Conservation (phyloP, 2,888 invertebrate genomes). For the Parnassius apollo region DNA sequence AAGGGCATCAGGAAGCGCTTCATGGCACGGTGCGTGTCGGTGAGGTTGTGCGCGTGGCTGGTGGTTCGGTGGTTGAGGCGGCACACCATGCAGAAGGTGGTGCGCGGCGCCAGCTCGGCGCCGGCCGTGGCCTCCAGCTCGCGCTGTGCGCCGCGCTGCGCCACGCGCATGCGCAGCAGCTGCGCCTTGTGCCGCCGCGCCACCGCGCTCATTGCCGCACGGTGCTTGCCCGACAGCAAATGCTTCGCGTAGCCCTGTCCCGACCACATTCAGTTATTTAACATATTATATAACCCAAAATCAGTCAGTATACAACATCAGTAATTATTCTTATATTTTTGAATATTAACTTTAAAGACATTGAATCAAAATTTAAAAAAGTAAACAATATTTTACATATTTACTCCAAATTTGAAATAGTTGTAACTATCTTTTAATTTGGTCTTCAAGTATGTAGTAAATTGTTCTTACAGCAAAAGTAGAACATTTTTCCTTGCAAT, state of each 20-base stretch:
- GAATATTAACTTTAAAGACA: too few relatives aligned
- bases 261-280: not conserved
- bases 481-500: constrained; percentile 87
- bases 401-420: too few relatives aligned
- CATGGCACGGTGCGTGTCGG: constrained; percentile 91
- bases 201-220: constrained; percentile 86
- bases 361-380: too few relatives aligned
- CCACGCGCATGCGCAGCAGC: constrained; percentile 88
- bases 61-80: constrained; percentile 88
- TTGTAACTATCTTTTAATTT: too few relatives aligned
- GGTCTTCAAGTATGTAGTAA: not conserved
- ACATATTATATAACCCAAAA: too few relatives aligned
- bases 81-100: constrained; percentile 87
- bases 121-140: constrained; percentile 87
- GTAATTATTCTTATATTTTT: too few relatives aligned
- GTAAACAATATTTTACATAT: too few relatives aligned
- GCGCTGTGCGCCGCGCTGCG: constrained; percentile 90
- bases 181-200: constrained; percentile 88
- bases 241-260: constrained; percentile 86
- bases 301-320: too few relatives aligned
- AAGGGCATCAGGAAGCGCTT: constrained; percentile 92
- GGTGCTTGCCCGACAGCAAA: constrained; percentile 86
- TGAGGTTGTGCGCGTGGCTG: constrained; percentile 88
- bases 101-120: constrained; percentile 81
- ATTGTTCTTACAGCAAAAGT: constrained; percentile 83